Percentiles rank a stretch among this genome's conserved stretches.
phyloP scores from a whole-genome alignment of 2,113 vertebrate genomes.

The Lates calcarifer region DNA sequence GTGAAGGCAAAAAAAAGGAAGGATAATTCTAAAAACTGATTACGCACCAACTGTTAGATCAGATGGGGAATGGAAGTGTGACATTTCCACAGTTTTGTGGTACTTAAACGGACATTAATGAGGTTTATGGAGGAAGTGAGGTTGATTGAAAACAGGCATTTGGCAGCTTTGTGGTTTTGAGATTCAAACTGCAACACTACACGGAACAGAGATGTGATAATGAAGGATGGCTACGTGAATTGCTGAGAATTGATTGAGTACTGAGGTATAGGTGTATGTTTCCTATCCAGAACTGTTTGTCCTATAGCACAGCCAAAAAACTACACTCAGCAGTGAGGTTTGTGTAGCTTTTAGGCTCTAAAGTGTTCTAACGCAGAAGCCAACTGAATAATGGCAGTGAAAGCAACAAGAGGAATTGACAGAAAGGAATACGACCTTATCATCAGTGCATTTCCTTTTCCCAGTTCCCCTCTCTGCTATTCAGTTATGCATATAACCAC shows the following conservation, averaged over 20 bases:
- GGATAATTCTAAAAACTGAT: background rate
- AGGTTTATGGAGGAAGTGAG: conserved; percentile 27
- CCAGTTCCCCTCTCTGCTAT: background rate
- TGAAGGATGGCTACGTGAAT: conserved; percentile 37
- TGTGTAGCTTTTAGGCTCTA: conserved; percentile 47
- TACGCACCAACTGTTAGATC: background rate
- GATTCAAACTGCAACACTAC: conserved; percentile 1
- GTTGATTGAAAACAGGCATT: conserved; percentile 40
- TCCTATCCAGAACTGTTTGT: conserved; percentile 53
- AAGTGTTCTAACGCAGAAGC: conserved; percentile 22
- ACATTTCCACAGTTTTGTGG: conserved; percentile 37
- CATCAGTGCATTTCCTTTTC: conserved; percentile 7
- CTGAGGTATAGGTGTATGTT: conserved; percentile 72
- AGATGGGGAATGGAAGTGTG: conserved; percentile 7
- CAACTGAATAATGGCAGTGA: conserved; percentile 23
- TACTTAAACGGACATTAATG: conserved; percentile 23
- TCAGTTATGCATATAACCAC: conserved; percentile 31
- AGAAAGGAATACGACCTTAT: conserved; percentile 29
- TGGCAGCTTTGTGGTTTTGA: conserved; percentile 50
- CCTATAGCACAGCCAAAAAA: conserved; percentile 30
- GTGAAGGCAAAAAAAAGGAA: conserved; percentile 17
- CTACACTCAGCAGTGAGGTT: conserved; percentile 66
- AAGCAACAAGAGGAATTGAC: conserved; percentile 13
- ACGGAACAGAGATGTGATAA: conserved; percentile 36
- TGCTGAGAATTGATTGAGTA: conserved; percentile 67